Conservation (phyloP, 2,797 vertebrate species). For the Muscicapa striata region DNA sequence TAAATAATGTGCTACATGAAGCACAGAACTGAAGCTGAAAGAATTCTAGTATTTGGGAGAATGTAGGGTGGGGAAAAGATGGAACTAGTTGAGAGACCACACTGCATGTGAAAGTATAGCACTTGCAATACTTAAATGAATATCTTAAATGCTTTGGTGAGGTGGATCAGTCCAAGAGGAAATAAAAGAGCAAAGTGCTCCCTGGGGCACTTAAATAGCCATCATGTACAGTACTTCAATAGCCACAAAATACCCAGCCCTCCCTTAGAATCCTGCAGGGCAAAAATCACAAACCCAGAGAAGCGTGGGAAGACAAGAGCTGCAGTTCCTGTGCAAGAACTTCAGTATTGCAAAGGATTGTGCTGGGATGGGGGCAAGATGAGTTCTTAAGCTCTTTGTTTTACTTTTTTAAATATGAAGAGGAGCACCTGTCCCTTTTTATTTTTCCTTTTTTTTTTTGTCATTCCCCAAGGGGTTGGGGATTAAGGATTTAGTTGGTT, state of each 20-base stretch:
- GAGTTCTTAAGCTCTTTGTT: not conserved
- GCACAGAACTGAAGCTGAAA: not conserved
- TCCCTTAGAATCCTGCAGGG: conserved; percentile 7
- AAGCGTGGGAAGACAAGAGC: conserved; percentile 13
- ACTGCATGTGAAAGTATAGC: not conserved
- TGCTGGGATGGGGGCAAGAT: not conserved
- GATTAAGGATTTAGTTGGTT: conserved; percentile 58
- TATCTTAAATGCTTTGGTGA: not conserved
- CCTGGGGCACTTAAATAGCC: not conserved
- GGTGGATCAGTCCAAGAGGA: not conserved
- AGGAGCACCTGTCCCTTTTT: not conserved
- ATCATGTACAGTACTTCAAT: conserved; percentile 1
- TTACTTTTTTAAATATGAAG: not conserved
- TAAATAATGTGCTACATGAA: not conserved
- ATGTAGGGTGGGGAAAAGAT: not conserved
- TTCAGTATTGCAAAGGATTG: not conserved
- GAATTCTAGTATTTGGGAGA: not conserved
- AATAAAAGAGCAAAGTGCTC: conserved; percentile 6
- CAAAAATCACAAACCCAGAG: conserved; percentile 11
- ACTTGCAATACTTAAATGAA: not conserved
- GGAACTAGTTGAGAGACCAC: not conserved
- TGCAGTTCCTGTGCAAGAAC: not conserved
- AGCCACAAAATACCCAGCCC: not conserved
- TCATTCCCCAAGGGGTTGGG: not conserved
- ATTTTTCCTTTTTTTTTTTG: fast-evolving